Evolutionary conservation across 1,140 invertebrate species (phyloP), one percentile per base, ranked within the genome.

Genomic region (Reticulitermes speratus): DNA sequence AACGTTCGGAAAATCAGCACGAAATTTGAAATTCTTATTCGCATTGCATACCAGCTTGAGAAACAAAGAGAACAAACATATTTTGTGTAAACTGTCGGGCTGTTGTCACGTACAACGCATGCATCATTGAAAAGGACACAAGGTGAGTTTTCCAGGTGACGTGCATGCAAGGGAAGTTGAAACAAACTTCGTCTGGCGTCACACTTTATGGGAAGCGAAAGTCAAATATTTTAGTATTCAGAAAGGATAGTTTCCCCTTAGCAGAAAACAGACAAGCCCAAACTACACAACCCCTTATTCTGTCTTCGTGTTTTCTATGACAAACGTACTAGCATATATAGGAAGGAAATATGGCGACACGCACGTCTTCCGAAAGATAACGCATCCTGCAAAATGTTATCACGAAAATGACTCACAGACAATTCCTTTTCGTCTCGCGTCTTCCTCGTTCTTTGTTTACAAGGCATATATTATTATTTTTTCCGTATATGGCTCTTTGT

Each of bases 141-240:
- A 25, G 25, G 59, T 65, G 59, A 75, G 65, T 75, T 75, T 75
- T 30, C 65, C 65, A 75, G 65, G 65, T 75, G 65, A 75, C 65
- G 65, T 75, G 65, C 65, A 75, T 30, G n/a, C 65, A 75, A 75
- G 65, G n/a, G 25, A 75, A 75, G 65, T 75, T 75, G 65, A 30
- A 75, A 75, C 65, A 75, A 75, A 75, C 65, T 75, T 75, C n/a
- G 25, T 30, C 19, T 55, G 52, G 16, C 19, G 52, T 75, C 65
- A 30, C 65, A 30, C n/a, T 75, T 75, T 75, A 75, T 75, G 65
- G n/a, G 65, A 75, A 75, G 65, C 25, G 65, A 75, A 75, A 75
- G 65, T 75, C 65, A 75, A 75, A 75, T 30, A 14, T 75, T 65
- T 75, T 75, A 75, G 65, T 75, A 75, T 75, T 75, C 65, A 30